Evolutionary conservation across 2,888 invertebrate species (phyloP).

Genomic region (Opisthograptis luteolata): DNA sequence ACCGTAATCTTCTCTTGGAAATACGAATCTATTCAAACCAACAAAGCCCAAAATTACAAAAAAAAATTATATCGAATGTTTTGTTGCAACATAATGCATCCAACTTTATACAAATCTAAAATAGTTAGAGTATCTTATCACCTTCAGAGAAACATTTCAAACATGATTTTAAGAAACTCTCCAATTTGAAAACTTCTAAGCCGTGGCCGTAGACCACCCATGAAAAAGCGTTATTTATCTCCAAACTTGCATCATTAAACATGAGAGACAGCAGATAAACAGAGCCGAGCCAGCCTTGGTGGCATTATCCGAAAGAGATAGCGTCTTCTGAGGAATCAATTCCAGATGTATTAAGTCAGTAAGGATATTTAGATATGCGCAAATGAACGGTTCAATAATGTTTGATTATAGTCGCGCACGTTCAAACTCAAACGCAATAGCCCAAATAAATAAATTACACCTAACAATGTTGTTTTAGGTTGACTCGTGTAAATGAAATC

Average conservation of each 20-base stretch:
- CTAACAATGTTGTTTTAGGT: no score
- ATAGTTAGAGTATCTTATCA: no score
- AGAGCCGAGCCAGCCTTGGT: conserved; percentile 40
- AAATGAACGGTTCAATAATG: conserved; percentile 7
- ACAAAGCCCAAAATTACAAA: no score
- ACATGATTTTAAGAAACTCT: conserved; percentile 16
- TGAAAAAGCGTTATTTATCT: conserved; percentile 37
- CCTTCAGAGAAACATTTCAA: neutral
- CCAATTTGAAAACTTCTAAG: conserved; percentile 7
- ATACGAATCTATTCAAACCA: no score
- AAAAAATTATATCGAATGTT: no score
- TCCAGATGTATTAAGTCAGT: conserved; percentile 7
- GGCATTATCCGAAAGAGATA: conserved; percentile 38
- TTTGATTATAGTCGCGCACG: neutral
- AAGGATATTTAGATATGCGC: neutral
- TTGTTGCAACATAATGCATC: no score
- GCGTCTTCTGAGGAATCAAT: conserved; percentile 39
- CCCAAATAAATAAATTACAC: neutral
- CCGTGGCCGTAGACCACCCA: conserved; percentile 41
- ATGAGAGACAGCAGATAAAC: conserved; percentile 46
- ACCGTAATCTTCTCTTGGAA: no score
- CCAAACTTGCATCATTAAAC: conserved; percentile 38
- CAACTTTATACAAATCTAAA: no score
- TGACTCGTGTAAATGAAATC: no score
- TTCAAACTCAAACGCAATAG: neutral